Evolutionary conservation across 2,797 vertebrate species (phyloP).

Genomic region (Pristis pectinata): DNA sequence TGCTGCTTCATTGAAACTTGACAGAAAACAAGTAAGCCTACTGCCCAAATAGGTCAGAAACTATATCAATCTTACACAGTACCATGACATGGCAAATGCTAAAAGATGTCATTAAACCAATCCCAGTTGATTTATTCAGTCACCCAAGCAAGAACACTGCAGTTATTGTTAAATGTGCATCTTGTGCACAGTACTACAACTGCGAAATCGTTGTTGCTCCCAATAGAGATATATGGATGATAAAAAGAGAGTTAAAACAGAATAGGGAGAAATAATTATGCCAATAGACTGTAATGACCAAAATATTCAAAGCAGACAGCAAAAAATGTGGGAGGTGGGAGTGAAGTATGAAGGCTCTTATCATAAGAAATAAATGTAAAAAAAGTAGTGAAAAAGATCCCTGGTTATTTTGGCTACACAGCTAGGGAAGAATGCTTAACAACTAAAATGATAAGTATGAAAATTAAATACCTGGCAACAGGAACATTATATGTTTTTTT

Average conservation of each 20-base stretch:
- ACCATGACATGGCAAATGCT: background rate
- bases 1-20: background rate
- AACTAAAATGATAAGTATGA: background rate
- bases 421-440: background rate
- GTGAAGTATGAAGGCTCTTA: too few relatives aligned
- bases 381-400: background rate
- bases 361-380: too few relatives aligned
- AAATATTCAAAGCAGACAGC: background rate
- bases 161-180: background rate
- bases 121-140: background rate
- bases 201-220: background rate
- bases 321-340: too few relatives aligned
- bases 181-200: background rate
- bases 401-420: background rate
- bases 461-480: background rate
- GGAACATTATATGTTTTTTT: background rate
- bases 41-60: background rate
- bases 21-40: background rate
- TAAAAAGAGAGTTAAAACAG: background rate
- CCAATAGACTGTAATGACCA: background rate
- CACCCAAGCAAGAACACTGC: background rate
- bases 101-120: background rate
- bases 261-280: background rate
- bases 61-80: background rate
- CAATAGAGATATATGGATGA: background rate